Base-by-base conservation (phyloP, 2,113 vertebrate species). In the Dinomys branickii region DNA sequence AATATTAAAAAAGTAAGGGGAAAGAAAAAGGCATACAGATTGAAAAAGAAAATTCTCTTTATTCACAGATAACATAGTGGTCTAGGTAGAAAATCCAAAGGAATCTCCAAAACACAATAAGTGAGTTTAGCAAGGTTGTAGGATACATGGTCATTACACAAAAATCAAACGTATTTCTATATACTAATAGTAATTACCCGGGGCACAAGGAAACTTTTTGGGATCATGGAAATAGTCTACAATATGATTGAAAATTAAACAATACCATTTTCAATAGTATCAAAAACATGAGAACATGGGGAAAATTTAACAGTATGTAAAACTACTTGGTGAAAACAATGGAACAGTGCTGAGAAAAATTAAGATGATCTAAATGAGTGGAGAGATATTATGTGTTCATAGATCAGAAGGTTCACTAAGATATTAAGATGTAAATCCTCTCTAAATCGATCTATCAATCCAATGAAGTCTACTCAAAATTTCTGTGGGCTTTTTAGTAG, bases 351-450 rank as follows among this genome's bases (percentile, higher is more conserved):
- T 69, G 52, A 91, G 75, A 77, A 93, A 86, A 65, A 92, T 41
- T 73, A 91, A 89, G 38, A 73, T 17, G 35, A 86, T n/a, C 24
- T 63, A 50, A 58, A 77, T 50, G 82, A 90, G 24, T 69, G 14
- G 19, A 88, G 78, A 77, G 13, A 41, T 67, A 93, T 10, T 63
- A 26, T 24, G 20, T 91, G 38, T 59, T 85, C 44, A 58, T 50
- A 44, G 59, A 96, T 77, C 44, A 47, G 44, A 91, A 88, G 92
- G 85, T 17, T 58, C 54, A 83, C 50, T 30, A 65, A 75, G 71
- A 69, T 83, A 16, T 65, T 87, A 82, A 96, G 69, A 65, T 44
- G n/a, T 75, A 92, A 91, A 81, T 93, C 88, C 41, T 96, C 58
- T 88, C 47, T 81, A 88, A 91, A 77, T 69, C 63, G 35, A 75